These are phyloP conservation scores for Trogon surrucura DNA, from an alignment of 2,113 vertebrate genomes.

Conservation along the genomic window DNA sequence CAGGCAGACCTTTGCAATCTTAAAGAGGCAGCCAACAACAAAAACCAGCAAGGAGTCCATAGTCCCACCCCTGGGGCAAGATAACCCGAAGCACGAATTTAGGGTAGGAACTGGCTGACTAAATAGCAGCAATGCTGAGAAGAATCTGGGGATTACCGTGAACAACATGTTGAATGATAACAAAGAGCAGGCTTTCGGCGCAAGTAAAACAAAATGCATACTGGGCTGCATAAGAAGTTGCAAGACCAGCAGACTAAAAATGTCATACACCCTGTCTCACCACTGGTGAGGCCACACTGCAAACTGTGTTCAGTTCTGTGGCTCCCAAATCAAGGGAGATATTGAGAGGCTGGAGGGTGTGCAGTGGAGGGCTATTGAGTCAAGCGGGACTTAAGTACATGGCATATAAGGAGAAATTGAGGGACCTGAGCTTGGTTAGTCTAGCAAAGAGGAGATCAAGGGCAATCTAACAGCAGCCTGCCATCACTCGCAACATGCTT, in stretches of 20 bases:
- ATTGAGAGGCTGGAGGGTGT: not conserved
- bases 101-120: not conserved
- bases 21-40: not conserved
- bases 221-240: not conserved
- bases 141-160: not conserved
- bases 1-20: not conserved
- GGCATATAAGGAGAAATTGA: not conserved
- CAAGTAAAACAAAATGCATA: not conserved
- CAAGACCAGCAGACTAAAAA: not conserved
- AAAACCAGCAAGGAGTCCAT: not conserved
- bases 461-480: not conserved
- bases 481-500: not conserved
- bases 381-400: not conserved
- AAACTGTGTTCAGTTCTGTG: not conserved
- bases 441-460: not conserved
- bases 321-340: not conserved
- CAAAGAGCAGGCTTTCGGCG: fast-evolving
- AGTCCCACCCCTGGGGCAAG: not conserved
- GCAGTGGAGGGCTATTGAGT: not conserved
- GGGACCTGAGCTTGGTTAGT: not conserved
- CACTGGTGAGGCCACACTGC: not conserved
- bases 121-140: not conserved
- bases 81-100: not conserved
- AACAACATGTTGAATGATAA: not conserved
- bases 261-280: not conserved